These are phyloP conservation scores for Loripinus fragilis DNA, from an alignment of 2,888 invertebrate genomes.

Conservation along the genomic window DNA sequence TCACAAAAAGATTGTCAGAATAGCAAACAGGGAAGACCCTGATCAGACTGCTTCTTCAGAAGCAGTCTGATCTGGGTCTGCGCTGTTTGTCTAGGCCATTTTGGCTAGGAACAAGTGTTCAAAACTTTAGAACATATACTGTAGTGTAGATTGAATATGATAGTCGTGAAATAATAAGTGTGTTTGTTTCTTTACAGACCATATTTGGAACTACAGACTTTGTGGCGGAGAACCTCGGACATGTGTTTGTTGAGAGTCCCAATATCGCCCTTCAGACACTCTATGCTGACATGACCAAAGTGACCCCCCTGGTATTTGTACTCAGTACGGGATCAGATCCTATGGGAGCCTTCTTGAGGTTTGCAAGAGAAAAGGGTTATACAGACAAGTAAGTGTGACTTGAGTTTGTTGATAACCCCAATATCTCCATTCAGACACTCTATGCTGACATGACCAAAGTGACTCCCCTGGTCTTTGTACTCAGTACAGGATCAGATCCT, in stretches of 20 bases:
- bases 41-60: no score
- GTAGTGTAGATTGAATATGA: no score
- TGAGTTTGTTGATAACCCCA: conserved; percentile 92
- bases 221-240: conserved; percentile 90
- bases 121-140: no score
- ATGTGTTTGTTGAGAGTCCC: conserved; percentile 92
- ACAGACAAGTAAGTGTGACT: conserved; percentile 82
- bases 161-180: neutral
- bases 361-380: conserved; percentile 82
- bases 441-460: conserved; percentile 83
- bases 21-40: no score
- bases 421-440: conserved; percentile 86
- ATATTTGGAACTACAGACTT: conserved; percentile 92
- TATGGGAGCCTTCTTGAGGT: conserved; percentile 83
- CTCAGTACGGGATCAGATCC: conserved; percentile 90
- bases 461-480: conserved; percentile 93
- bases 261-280: conserved; percentile 86
- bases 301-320: conserved; percentile 92
- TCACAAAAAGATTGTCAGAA: no score
- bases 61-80: no score
- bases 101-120: no score
- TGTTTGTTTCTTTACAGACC: conserved; percentile 83
- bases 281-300: conserved; percentile 84
- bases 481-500: conserved; percentile 90
- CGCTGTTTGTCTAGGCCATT: no score